These are phyloP conservation scores for Platycercus adscitus DNA, from an alignment of 2,113 vertebrate species.

Conservation along the genomic window DNA sequence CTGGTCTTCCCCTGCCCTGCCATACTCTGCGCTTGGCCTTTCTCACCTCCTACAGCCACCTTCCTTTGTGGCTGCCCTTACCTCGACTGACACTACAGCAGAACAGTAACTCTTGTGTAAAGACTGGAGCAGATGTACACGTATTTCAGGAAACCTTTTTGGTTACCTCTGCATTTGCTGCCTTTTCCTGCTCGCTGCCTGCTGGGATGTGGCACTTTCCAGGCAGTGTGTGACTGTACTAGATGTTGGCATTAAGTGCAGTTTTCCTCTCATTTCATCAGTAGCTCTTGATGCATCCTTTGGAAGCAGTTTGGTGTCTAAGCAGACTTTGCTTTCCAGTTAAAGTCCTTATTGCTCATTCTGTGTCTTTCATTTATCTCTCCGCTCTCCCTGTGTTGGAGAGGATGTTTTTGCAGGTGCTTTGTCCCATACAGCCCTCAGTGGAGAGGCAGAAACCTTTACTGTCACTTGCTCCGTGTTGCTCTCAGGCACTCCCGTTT, in stretches of 20 bases:
- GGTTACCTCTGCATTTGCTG: neutral
- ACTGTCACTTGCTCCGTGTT: rapidly evolving
- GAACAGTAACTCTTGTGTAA: neutral
- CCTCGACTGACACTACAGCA: neutral
- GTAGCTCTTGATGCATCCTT: neutral
- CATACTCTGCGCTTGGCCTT: neutral
- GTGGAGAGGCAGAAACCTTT: neutral
- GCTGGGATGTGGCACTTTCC: neutral
- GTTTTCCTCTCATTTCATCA: neutral
- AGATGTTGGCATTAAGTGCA: neutral
- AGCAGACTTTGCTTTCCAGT: constrained; percentile 6
- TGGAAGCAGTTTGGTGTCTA: neutral
- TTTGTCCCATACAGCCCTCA: neutral
- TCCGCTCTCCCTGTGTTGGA: neutral
- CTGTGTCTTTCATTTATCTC: neutral
- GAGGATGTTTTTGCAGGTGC: neutral
- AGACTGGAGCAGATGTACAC: neutral
- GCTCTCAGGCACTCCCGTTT: neutral
- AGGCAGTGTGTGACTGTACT: neutral
- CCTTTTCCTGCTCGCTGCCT: neutral
- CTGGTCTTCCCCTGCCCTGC: neutral
- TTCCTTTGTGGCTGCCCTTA: neutral
- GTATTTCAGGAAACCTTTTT: neutral
- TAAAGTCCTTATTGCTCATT: neutral
- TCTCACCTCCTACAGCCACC: neutral